Evolutionary conservation across 2,113 vertebrate species (phyloP), one percentile per base, ranked within the genome.

Genomic region (Balaeniceps rex): DNA sequence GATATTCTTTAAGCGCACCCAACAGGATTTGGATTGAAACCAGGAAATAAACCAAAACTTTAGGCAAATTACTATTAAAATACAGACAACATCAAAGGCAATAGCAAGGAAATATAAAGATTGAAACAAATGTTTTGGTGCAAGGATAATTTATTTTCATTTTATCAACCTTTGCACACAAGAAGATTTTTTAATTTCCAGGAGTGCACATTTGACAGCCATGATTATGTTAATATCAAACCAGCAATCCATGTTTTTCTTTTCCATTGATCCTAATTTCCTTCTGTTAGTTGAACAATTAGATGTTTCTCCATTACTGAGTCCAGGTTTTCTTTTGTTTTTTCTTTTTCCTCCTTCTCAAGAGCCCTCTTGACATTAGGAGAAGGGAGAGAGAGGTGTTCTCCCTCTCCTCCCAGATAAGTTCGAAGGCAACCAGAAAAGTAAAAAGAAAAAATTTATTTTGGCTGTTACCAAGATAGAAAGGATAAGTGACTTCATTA

Each of bases 41-140:
- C 94, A 97, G 83, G 76, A 89, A 94, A 91, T 52, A 93, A 97
- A 93, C 63, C 42, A 91, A 96, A 94, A 94, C 83, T 78, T 31
- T 85, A 74, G 58, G 78, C 70, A 94, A 97, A 95, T 93, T 87
- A 21, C 74, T 94, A 65, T 70, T 91, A 74, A 93, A 97, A 94
- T 76, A 69, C 47, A 93, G 91, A 63, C 36, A 83, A 74, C 80
- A 80, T 95, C 93, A 96, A 94, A 95, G 74, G 65, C 34, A 82
- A 79, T 38, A 89, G 40, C 10, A 93, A 89, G 25, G 54, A 79
- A 87, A 86, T 61, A 74, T 93, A 92, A 96, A 85, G 46, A 93
- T 9, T 57, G 74, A 82, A 92, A 82, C 4, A 82, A 84, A 42
- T 57, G 40, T 76, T 87, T 94, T 89, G 54, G 66, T 83, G 52